Conservation (phyloP, 1,140 invertebrate species). For the Psilanteris sp. region DNA sequence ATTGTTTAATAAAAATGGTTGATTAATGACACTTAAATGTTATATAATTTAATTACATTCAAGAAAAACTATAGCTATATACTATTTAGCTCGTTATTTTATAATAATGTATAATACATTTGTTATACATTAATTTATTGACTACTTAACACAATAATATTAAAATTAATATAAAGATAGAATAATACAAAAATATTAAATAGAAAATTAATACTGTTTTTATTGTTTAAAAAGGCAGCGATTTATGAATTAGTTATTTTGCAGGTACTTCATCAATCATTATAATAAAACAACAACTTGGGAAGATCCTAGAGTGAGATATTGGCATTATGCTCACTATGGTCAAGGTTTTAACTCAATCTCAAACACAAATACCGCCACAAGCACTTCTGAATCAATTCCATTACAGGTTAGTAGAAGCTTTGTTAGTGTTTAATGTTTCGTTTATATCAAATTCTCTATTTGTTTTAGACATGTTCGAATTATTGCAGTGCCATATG, state of each 20-base stretch:
- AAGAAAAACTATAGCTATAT: no score
- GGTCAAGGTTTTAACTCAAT: constrained; percentile 74
- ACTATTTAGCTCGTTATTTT: no score
- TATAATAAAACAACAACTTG: constrained; percentile 85
- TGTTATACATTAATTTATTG: no score
- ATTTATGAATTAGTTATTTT: constrained; percentile 66
- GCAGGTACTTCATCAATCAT: constrained; percentile 89
- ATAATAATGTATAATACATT: no score
- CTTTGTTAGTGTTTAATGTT: constrained; percentile 13
- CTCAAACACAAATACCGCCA: constrained; percentile 76
- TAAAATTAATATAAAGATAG: no score
- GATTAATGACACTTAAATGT: no score
- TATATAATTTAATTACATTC: no score
- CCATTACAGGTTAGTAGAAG: constrained; percentile 79
- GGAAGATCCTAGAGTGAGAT: constrained; percentile 84
- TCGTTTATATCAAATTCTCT: constrained; percentile 20
- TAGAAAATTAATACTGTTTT: no score
- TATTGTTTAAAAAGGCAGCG: no score
- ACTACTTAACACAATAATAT: no score
- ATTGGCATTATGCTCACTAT: constrained; percentile 80
- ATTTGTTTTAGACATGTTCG: constrained; percentile 54
- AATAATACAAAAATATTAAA: no score
- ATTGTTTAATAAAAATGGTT: no score
- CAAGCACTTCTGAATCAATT: constrained; percentile 80
- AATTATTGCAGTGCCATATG: constrained; percentile 10